phyloP scores from a whole-genome alignment of 1,140 invertebrate genomes.

The Plectrocnemia conspersa region DNA sequence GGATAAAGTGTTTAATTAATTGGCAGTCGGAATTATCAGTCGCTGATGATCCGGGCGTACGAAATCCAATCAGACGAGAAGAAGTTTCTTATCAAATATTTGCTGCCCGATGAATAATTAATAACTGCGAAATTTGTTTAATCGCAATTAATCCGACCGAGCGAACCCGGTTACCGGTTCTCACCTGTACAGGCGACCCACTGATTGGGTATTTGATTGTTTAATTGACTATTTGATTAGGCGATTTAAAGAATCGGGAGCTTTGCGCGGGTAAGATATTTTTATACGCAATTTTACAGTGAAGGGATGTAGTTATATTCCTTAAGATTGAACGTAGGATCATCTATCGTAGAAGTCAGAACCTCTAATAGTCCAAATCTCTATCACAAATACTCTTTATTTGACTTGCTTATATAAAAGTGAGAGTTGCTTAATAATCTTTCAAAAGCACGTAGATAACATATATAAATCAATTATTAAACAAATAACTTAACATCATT shows the following conservation, averaged over 20 bases:
- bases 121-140: slow-evolving; percentile 31
- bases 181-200: slow-evolving; percentile 17
- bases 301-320: no score
- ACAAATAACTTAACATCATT: no score
- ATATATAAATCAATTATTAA: no score
- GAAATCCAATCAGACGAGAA: slow-evolving; percentile 24
- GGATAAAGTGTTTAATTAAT: slow-evolving; percentile 2
- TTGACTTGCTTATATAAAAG: no score
- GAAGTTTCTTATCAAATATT: slow-evolving; percentile 29
- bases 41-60: background rate
- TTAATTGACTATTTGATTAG: slow-evolving; percentile 32
- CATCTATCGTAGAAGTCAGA: no score
- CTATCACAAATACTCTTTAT: no score
- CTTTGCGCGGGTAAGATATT: background rate
- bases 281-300: no score
- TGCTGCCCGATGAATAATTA: slow-evolving; percentile 30
- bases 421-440: no score
- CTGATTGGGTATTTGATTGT: slow-evolving; percentile 33
- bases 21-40: slow-evolving; percentile 2
- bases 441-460: no score
- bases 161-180: background rate
- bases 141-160: slow-evolving; percentile 31
- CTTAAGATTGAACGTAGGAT: no score
- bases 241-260: background rate
- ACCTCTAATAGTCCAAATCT: no score